Evolutionary conservation across 2,888 invertebrate genomes (phyloP).

Genomic region (Calameuta pallipes): DNA sequence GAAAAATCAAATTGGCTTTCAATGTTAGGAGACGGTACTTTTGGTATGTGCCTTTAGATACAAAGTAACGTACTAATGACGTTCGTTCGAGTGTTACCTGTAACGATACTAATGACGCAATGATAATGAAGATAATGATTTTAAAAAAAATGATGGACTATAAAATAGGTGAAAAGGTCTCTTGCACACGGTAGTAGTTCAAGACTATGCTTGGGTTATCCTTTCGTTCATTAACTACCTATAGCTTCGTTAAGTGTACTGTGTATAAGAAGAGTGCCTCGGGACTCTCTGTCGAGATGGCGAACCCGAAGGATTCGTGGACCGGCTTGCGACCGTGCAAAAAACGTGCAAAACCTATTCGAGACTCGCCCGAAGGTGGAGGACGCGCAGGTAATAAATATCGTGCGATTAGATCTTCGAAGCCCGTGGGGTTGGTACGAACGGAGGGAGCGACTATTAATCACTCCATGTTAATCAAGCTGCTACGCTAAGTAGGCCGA

Average conservation of each 20-base stretch:
- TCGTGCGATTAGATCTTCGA: conserved; percentile 61
- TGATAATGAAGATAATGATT: neutral
- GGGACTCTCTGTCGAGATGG: conserved; percentile 2
- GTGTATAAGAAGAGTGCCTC: conserved; percentile 12
- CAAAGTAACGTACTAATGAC: neutral
- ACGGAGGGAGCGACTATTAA: conserved; percentile 57
- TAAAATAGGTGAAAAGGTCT: neutral
- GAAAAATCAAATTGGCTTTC: neutral
- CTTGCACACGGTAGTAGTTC: neutral
- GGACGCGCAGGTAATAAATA: conserved; percentile 59
- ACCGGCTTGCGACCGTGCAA: conserved; percentile 20
- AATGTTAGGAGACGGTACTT: neutral
- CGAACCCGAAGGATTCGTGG: conserved; percentile 17
- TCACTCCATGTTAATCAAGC: conserved; percentile 62
- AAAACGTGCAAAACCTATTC: conserved; percentile 39
- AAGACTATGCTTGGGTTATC: neutral
- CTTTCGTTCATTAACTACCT: neutral
- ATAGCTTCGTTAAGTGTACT: neutral
- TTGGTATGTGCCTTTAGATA: neutral
- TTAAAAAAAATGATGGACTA: neutral
- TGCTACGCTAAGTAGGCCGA: conserved; percentile 60
- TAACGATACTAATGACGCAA: neutral
- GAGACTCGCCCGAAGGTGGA: conserved; percentile 43
- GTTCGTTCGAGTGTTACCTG: neutral
- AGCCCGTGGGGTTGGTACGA: conserved; percentile 42